phyloP scores from a whole-genome alignment of 2,113 vertebrate species.

The Motacilla tschutschensis region DNA sequence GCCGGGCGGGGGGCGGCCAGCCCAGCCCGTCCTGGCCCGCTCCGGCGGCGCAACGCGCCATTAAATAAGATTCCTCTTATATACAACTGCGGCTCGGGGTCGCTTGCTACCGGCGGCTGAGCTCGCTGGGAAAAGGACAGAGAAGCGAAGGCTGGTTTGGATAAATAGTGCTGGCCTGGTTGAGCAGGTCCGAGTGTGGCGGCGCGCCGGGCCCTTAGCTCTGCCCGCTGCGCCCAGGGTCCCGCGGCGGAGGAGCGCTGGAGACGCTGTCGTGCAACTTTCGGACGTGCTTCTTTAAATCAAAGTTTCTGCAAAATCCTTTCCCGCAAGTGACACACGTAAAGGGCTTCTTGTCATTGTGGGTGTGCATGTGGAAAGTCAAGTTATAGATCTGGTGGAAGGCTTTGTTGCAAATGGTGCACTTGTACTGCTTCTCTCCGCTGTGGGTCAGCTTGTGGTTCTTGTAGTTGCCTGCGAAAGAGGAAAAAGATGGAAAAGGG shows the following conservation, averaged over 20 bases:
- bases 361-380: slow-evolving; percentile 93
- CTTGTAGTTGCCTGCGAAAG: slow-evolving; percentile 75
- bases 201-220: slow-evolving; percentile 69
- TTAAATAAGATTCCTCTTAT: slow-evolving; percentile 70
- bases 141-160: slow-evolving; percentile 64
- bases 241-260: slow-evolving; percentile 70
- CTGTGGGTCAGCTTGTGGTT: slow-evolving; percentile 92
- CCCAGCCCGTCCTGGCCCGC: slow-evolving; percentile 2
- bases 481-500: not conserved
- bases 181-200: slow-evolving; percentile 24
- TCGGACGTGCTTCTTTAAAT: slow-evolving; percentile 90
- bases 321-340: slow-evolving; percentile 89
- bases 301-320: slow-evolving; percentile 91
- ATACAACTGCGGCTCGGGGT: slow-evolving; percentile 68
- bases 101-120: slow-evolving; percentile 64
- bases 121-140: slow-evolving; percentile 67
- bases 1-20: slow-evolving; percentile 36
- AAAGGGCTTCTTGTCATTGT: slow-evolving; percentile 92
- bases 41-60: not conserved
- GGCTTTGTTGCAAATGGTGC: slow-evolving; percentile 89
- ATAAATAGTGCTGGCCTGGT: slow-evolving; percentile 71
- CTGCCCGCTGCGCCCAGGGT: slow-evolving; percentile 81
- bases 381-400: slow-evolving; percentile 92
- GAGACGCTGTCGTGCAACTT: slow-evolving; percentile 85
- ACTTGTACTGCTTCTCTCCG: slow-evolving; percentile 90